Percentiles rank a stretch among this genome's conserved stretches.
Conservation (phyloP, 2,113 vertebrate species). For the Anas platyrhynchos region DNA sequence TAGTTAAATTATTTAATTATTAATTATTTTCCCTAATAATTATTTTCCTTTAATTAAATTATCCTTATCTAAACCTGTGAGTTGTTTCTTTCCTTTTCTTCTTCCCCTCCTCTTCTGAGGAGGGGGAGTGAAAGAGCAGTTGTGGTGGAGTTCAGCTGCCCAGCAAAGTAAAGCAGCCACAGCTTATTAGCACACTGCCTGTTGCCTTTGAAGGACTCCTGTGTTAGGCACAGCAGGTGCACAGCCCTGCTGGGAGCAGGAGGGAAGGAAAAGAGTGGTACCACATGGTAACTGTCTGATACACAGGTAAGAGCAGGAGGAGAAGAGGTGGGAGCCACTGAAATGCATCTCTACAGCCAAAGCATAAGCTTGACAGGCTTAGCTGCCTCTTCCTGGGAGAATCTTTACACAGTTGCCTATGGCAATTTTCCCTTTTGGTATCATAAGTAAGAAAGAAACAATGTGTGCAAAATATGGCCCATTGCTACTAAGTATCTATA, state of each 20-base stretch:
- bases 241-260: not conserved
- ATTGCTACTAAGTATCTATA: not conserved
- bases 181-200: too few relatives aligned
- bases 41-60: too few relatives aligned
- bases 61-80: too few relatives aligned
- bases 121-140: too few relatives aligned
- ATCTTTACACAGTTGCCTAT: accelerated
- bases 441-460: not conserved
- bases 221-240: not conserved
- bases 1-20: too few relatives aligned
- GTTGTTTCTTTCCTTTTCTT: too few relatives aligned
- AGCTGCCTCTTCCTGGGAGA: not conserved
- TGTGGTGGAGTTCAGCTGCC: too few relatives aligned
- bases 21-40: too few relatives aligned
- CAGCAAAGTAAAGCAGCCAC: too few relatives aligned
- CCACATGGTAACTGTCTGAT: accelerated
- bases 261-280: not conserved
- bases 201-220: not conserved
- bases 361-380: not conserved
- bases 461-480: not conserved
- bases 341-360: not conserved
- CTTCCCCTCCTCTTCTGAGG: too few relatives aligned
- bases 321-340: not conserved
- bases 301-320: too few relatives aligned
- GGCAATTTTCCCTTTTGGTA: not conserved